Evolutionary conservation across 2,888 invertebrate species (phyloP).

Genomic region (Panopea generosa): DNA sequence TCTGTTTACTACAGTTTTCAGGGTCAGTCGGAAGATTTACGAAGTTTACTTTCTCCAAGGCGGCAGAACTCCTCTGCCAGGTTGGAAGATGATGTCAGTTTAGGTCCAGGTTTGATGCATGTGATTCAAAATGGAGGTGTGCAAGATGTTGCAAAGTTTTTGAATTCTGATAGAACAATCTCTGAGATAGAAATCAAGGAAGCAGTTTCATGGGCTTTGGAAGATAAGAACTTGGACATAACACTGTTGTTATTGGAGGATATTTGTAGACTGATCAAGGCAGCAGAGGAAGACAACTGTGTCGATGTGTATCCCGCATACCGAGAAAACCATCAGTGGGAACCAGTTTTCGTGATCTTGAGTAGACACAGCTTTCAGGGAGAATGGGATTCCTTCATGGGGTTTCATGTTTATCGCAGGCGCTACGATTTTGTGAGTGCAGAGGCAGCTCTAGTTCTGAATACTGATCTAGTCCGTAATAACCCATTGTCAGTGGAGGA

Average conservation of each 20-base stretch:
- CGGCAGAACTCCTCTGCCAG: neutral
- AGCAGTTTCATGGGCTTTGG: conserved; percentile 35
- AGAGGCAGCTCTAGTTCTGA: conserved; percentile 40
- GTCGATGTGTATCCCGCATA: conserved; percentile 57
- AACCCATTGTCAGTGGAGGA: conserved; percentile 32
- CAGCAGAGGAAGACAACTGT: conserved; percentile 35
- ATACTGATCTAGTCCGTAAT: conserved; percentile 29
- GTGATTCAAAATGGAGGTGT: conserved; percentile 43
- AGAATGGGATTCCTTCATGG: conserved; percentile 55
- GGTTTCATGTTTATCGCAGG: conserved; percentile 43
- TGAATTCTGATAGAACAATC: conserved; percentile 52
- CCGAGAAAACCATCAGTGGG: conserved; percentile 38
- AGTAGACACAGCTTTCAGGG: conserved; percentile 28
- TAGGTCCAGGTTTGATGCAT: conserved; percentile 17
- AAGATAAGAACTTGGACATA: conserved; percentile 31
- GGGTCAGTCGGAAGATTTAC: conserved; percentile 51
- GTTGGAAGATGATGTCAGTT: neutral
- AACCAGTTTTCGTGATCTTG: conserved; percentile 51
- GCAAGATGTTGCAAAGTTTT: conserved; percentile 28
- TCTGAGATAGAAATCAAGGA: conserved; percentile 50
- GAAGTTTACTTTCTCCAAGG: neutral
- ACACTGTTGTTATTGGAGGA: conserved; percentile 47
- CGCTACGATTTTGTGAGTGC: conserved; percentile 39
- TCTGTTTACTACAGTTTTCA: conserved; percentile 59
- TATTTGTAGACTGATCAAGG: conserved; percentile 38